Evolutionary conservation across 2,113 vertebrate species (phyloP).

Genomic region (Psephotus haematonotus): DNA sequence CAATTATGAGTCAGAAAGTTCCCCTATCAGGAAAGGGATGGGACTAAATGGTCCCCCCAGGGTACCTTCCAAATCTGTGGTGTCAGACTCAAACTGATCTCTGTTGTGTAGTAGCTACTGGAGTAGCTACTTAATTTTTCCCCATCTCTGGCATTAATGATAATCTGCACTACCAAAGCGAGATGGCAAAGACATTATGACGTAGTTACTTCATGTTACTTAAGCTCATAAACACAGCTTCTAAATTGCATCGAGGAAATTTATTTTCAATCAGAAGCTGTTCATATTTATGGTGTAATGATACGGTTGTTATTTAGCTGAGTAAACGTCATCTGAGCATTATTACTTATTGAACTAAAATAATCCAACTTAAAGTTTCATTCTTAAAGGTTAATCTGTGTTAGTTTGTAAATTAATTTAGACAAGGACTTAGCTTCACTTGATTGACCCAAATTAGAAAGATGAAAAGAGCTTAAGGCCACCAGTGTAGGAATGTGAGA

Average conservation of each 20-base stretch:
- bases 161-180: neutral
- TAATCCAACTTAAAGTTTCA: neutral
- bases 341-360: constrained; percentile 1
- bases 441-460: constrained; percentile 9
- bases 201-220: neutral
- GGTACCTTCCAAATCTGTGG: neutral
- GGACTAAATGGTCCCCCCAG: neutral
- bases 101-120: neutral
- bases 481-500: neutral
- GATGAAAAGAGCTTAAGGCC: neutral
- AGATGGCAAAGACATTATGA: neutral
- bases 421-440: neutral
- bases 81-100: neutral
- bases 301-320: neutral
- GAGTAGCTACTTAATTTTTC: neutral
- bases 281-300: neutral
- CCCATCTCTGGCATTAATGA: neutral
- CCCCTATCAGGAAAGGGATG: too few species aligned
- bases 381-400: constrained; percentile 12
- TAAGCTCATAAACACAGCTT: neutral
- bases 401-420: constrained; percentile 38
- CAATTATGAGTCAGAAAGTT: neutral
- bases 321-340: neutral
- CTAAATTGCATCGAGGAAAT: neutral
- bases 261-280: neutral